Conservation (phyloP, 2,113 vertebrate species). For the Myrmecophaga tridactyla region DNA sequence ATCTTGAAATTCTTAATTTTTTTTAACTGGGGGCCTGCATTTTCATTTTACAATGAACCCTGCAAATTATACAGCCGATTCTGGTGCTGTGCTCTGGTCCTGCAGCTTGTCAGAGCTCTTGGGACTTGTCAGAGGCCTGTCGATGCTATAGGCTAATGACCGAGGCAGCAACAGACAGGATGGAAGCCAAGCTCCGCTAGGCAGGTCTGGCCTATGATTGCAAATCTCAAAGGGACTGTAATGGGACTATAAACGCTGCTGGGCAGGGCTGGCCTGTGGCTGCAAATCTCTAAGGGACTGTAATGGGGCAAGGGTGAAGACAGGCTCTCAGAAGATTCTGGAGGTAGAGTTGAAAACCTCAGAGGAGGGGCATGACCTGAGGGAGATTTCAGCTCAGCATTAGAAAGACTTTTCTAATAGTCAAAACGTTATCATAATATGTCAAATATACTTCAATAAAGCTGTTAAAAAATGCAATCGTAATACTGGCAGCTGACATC, state of each 20-base stretch:
- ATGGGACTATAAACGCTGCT: too few species aligned
- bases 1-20: conserved; percentile 31
- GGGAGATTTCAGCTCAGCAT: background rate
- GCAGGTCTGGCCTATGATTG: background rate
- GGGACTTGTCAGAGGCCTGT: conserved; percentile 25
- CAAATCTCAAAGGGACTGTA: background rate
- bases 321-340: background rate
- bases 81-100: background rate
- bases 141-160: background rate
- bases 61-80: background rate
- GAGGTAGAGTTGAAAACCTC: background rate
- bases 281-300: background rate
- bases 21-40: background rate
- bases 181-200: background rate
- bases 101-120: conserved; percentile 16
- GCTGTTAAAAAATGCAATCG: background rate
- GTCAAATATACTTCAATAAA: background rate
- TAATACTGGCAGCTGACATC: background rate
- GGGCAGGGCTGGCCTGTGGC: background rate
- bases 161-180: conserved; percentile 37
- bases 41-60: background rate
- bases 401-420: conserved; percentile 6
- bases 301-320: background rate
- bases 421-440: background rate
- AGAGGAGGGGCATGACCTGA: background rate